Evolutionary conservation across 1,140 invertebrate species (phyloP), one percentile per base, ranked within the genome.

Genomic region (Episyrphus balteatus): DNA sequence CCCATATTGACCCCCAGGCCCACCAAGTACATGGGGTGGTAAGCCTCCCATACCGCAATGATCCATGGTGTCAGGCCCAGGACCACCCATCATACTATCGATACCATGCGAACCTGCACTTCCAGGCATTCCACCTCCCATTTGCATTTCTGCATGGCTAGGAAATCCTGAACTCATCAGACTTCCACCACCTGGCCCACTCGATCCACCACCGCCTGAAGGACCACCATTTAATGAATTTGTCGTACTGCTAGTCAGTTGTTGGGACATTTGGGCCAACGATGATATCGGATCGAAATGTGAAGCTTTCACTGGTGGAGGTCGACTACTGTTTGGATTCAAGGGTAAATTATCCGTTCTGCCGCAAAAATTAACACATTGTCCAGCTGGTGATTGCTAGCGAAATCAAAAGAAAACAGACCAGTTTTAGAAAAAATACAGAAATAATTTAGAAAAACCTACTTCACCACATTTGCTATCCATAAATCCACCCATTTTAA

Each of bases 201-300:
- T 70, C 5, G 75, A 68, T 43, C 77, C 73, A 34, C 67, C 73
- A 2, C 71, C 72, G 19, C 70, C 71, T 13, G 61, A 56, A 21
- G 14, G 8, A 5, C 56, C 50, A n/a, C 68, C 61, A 50, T 69
- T 70, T 32, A 69, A 51, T 13, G 70, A 66, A 26, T 13, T 30
- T 53, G 76, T 78, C 10, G 80, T 74, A 32, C 81, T 80, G 56
- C 83, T 89, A 3, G 88, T 90, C 18, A 93, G 65, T 59, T 92
- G 88, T 58, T 93, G 90, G 43, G 86, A 90, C 91, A 93, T 94
- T 66, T 93, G 89, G 18, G 90, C 88, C 56, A 93, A 76, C 5
- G 91, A 94, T 13, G 89, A 88, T 52, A 94, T 93, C 0, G 91
- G 90, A 73, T 94, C 91, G 68, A 93, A 93, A 56, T 79, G 81